phyloP scores from a whole-genome alignment of 1,140 invertebrate species.

The Microplitis mediator region DNA sequence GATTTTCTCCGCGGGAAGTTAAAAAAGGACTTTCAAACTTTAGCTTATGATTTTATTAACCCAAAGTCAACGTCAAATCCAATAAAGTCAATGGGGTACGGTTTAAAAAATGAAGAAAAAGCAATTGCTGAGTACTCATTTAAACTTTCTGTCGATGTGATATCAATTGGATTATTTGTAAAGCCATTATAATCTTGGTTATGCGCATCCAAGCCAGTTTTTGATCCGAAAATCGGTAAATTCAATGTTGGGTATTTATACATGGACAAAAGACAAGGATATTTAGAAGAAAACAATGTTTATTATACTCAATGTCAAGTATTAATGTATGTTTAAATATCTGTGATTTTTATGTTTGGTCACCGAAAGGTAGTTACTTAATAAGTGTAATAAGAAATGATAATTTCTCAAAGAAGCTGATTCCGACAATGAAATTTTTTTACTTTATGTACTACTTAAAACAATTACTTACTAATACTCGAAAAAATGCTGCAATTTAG shows the following conservation, averaged over 20 bases:
- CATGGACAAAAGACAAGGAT: not conserved
- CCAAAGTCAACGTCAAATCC: not conserved
- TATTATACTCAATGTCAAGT: constrained; percentile 16
- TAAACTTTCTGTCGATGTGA: constrained; percentile 18
- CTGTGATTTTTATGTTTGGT: not conserved
- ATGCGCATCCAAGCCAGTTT: constrained; percentile 24
- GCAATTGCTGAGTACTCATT: constrained; percentile 13
- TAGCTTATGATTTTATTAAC: not conserved
- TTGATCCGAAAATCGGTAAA: not conserved
- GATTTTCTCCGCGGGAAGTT: too few relatives aligned
- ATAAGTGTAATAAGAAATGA: not conserved
- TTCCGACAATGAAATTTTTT: not conserved
- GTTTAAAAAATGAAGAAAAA: constrained; percentile 22
- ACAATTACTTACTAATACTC: too few relatives aligned
- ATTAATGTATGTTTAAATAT: not conserved
- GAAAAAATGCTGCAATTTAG: too few relatives aligned
- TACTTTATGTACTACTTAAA: too few relatives aligned
- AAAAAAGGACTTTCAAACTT: not conserved
- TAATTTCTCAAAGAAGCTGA: not conserved
- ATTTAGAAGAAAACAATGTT: not conserved
- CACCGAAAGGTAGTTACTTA: not conserved
- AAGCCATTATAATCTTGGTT: constrained; percentile 32
- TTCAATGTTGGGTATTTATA: not conserved
- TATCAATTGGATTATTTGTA: constrained; percentile 28
- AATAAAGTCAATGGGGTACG: constrained; percentile 16